A percentile compares a stretch with the other conserved stretches of the same genome.
Evolutionary conservation across 2,888 invertebrate genomes (phyloP).

Genomic region (Morpho deidamia): DNA sequence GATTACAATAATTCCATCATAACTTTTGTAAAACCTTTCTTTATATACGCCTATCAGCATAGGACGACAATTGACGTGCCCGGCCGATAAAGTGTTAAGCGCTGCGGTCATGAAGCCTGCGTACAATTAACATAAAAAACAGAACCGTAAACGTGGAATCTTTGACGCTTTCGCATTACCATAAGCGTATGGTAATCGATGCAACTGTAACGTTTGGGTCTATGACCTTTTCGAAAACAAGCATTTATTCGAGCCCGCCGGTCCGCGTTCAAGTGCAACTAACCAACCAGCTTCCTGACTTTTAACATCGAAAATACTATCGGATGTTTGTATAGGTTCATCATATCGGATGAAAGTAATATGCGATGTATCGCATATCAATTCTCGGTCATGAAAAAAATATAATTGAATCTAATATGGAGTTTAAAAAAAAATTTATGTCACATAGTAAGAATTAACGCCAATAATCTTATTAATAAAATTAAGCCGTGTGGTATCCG

Average conservation of each 20-base stretch:
- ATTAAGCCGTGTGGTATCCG: no score
- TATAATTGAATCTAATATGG: no score
- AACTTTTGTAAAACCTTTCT: no score
- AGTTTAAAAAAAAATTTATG: no score
- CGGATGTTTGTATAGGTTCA: conserved; percentile 5
- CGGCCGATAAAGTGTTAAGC: no score
- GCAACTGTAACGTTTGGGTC: conserved; percentile 18
- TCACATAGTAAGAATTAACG: neutral
- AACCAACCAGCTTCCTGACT: conserved; percentile 17
- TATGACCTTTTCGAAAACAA: conserved; percentile 20
- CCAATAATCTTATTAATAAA: no score
- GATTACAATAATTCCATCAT: no score
- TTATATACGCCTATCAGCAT: no score
- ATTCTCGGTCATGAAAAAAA: neutral
- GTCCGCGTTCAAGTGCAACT: conserved; percentile 19
- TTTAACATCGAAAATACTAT: conserved; percentile 16
- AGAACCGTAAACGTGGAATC: conserved; percentile 1
- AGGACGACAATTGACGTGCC: no score
- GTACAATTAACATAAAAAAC: conserved; percentile 1
- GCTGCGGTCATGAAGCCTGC: no score
- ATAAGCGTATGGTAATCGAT: conserved; percentile 12
- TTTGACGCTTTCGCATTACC: conserved; percentile 8
- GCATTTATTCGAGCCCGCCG: conserved; percentile 13
- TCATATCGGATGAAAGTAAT: neutral
- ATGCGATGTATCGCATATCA: neutral